Evolutionary conservation across 2,797 vertebrate genomes (phyloP), one percentile per base, ranked within the genome.

Genomic region (Glyptemys insculpta): DNA sequence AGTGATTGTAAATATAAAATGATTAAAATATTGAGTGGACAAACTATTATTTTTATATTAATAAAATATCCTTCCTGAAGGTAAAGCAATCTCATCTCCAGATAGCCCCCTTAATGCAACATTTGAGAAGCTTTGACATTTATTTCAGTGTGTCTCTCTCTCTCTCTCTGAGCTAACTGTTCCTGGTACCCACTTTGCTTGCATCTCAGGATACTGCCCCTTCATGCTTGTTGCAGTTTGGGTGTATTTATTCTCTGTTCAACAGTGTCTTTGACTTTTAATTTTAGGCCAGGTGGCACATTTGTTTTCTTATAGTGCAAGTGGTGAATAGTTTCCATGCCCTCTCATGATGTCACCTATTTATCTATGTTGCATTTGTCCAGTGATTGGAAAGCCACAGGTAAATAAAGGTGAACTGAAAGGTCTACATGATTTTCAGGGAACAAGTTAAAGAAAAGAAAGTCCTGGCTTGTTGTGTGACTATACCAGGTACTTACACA

Each of bases 391-490:
- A 74, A 95, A 96, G 62, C 81, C 65, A 95, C 57, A 78, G 78
- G 41, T 88, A 96, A 89, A 65, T 87, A 62, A 57, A 62, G 41
- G 68, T 72, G 68, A 41, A 83, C 41, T 74, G 59, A 92, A 79
- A 91, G 74, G 56, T 94, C 68, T 92, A 91, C 41, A 52, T 88
- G 65, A 86, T 93, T 91, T 96, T 91, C 86, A 92, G 93, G 59
- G 44, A 94, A 88, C 12, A 79, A 90, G 83, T 80, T 87, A 93
- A 92, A 96, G 95, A 91, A 96, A 96, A 91, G 80, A 89, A 52
- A 91, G n/a, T 12, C 52, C 52, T 56, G 74, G 27, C 44, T 8
- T 29, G 6, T 41, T n/a, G 34, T 29, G 25, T 41, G 41, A 79
- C 85, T 18, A 4, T 81, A 93, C 10, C 6, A 34, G 65, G 65